Evolutionary conservation across 2,888 invertebrate species (phyloP).

Genomic region (Tineola bisselliella): DNA sequence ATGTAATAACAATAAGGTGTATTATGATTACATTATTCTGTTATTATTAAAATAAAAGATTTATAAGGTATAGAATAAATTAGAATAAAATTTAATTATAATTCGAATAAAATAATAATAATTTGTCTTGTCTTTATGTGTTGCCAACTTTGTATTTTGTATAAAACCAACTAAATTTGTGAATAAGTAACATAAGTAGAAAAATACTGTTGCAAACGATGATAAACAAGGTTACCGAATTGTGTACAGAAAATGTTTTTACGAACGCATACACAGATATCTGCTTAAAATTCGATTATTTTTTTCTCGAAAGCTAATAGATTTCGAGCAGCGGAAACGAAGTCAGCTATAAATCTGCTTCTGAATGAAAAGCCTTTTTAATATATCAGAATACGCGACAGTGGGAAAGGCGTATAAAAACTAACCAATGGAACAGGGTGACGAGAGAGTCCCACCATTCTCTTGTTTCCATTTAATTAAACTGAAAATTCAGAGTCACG

Average conservation of each 20-base stretch:
- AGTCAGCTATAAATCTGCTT: slow-evolving; percentile 43
- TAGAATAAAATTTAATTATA: too few relatives aligned
- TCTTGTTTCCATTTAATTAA: slow-evolving; percentile 63
- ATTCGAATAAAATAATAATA: too few relatives aligned
- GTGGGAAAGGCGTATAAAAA: slow-evolving; percentile 30
- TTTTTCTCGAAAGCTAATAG: slow-evolving; percentile 1
- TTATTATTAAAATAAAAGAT: too few relatives aligned
- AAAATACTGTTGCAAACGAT: background rate
- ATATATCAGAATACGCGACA: slow-evolving; percentile 30
- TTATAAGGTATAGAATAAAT: too few relatives aligned
- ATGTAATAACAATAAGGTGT: background rate
- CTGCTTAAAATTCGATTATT: slow-evolving; percentile 3
- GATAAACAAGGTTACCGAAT: background rate
- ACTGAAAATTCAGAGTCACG: slow-evolving; percentile 48
- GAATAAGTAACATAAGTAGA: too few relatives aligned
- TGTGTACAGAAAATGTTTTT: background rate
- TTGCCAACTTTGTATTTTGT: too few relatives aligned
- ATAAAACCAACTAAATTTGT: too few relatives aligned
- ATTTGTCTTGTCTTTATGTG: too few relatives aligned
- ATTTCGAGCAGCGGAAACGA: slow-evolving; percentile 29
- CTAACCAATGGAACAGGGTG: slow-evolving; percentile 40
- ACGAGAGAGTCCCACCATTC: slow-evolving; percentile 44
- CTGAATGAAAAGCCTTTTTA: slow-evolving; percentile 33
- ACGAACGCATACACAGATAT: background rate
- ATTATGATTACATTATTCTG: too few relatives aligned